Evolutionary conservation across 1,140 invertebrate genomes (phyloP), one percentile per base, ranked within the genome.

Genomic region (Procambarus clarkii): DNA sequence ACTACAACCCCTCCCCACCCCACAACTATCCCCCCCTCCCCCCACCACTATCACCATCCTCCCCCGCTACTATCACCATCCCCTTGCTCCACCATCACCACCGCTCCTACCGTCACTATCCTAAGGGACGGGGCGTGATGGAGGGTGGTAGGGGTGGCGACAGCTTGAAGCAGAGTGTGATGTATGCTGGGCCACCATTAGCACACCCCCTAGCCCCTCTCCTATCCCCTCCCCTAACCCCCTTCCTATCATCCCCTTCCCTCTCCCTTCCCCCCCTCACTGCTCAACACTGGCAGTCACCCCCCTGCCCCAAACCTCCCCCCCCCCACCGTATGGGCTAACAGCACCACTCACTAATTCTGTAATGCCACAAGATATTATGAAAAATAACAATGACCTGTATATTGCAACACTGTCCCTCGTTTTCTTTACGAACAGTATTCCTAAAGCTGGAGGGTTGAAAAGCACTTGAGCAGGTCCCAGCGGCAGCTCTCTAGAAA

Each of bases 111-210:
- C n/a, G 2, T 71, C 82, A 46, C 64, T 3, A 64, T 4, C 3
- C 13, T 15, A 54, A 11, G n/a, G 80, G 21, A 50, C 4, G 50
- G 60, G 24, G n/a, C n/a, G 79, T 3, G 48, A 48, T 15, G 34
- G 79, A 60, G 50, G 80, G 80, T 34, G 80, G 80, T 58, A 50
- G 81, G 34, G 18, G 81, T 83, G 81, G 81, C 69, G 81, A 83
- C 81, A 83, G 81, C 54, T 83, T 83, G 81, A 83, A 83, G 81
- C 58, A 64, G 34, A 21, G n/a, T 46, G 81, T 83, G 81, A 83
- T 83, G 81, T 83, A 83, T 83, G 69, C 81, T 83, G 58, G 21
- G 58, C 60, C 81, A 83, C 81, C 81, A 83, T 83, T 83, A 83
- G 60, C 81, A 21, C 69, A 58, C 45, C 81, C 21, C 34, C 24